Base-by-base conservation (phyloP, 2,888 invertebrate genomes). In the Hipparchia semele region DNA sequence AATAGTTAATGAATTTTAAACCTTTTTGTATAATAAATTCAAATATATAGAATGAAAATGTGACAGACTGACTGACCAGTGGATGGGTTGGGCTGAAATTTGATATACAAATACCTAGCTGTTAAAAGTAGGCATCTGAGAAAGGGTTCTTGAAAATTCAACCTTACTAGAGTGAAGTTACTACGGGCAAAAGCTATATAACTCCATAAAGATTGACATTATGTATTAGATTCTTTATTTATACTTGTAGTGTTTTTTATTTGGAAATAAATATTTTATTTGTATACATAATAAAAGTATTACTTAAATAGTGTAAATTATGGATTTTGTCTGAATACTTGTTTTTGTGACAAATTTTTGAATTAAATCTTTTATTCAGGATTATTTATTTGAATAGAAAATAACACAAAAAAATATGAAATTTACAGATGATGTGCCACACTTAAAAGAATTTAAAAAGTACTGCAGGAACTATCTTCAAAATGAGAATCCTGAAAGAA, bases 391-490 rank as follows among this genome's bases (percentile, higher is more conserved):
- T 4, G 6, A 56, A 13, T 23, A 8, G 23, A 10, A 60, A 33
- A 3, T 10, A 39, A 39, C 23, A 39, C 39, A 39, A 39, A 39
- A 39, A 39, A 59, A 39, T 6, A 6, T 10, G 5, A 60, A 1
- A 6, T 69, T 89, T 90, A 78, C 88, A 95, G 96, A 96, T 85
- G 96, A 96, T 83, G 94, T 96, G 77, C 96, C 96, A 46, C 95
- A 96, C 84, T 91, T 97, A 12, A 86, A 90, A 67, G 96, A 96
- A 71, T 98, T 98, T 83, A 94, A 95, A 76, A 95, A 95, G 68
- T 95, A 96, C 79, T 97, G 98, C 83, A 95, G 94, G 82, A 95
- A 95, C 68, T 95, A 95, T 79, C 90, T 98, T 71, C 96, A 97
- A 83, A 95, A 96, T 83, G 85, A 92, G 70, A 95, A 96, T 80